Evolutionary conservation across 1,140 invertebrate genomes (phyloP), one percentile per base, ranked within the genome.

Genomic region (Drosophila kohkoa): DNA sequence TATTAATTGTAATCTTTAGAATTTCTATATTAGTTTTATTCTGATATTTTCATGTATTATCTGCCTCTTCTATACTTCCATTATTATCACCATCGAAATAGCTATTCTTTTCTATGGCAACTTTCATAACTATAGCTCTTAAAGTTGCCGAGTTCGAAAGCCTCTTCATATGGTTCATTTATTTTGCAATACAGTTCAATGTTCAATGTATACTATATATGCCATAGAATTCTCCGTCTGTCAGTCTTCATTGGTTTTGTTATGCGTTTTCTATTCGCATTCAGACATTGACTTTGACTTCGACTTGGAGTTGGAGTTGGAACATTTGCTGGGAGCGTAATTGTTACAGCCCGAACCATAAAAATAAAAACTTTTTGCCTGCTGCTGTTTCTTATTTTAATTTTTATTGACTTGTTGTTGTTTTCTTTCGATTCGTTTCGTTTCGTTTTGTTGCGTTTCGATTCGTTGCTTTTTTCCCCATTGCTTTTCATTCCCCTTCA

Each of bases 351-450:
- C 69, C n/a, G 30, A 41, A 43, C 38, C 70, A 79, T 79, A 79
- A 76, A 79, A 79, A 76, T 62, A 57, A 67, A 79, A 76, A 71
- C 62, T 82, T 78, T 67, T 75, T 75, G 78, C 69, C 71, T 86
- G 72, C 75, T 79, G 69, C 75, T 79, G 70, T 64, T 81, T 68
- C 73, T 78, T 75, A 85, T 85, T 81, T 85, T 81, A 79, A 86
- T 79, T 83, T 83, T 83, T 83, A 83, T 83, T 80, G 81, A 67
- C 73, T 75, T 75, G 72, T 70, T 70, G 72, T 72, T 70, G 72
- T 72, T 72, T 65, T 72, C 30, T 49, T 45, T 38, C 20, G 25
- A 38, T 71, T 38, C 16, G 16, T 15, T 15, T n/a, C 7, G 8
- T 60, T 35, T 58, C 11, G 32, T 16, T 54, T 28, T 10, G 35